These are phyloP conservation scores for Phenganax stokvisi DNA, from an alignment of 92 coral and sea anemone species.

Conservation along the genomic window DNA sequence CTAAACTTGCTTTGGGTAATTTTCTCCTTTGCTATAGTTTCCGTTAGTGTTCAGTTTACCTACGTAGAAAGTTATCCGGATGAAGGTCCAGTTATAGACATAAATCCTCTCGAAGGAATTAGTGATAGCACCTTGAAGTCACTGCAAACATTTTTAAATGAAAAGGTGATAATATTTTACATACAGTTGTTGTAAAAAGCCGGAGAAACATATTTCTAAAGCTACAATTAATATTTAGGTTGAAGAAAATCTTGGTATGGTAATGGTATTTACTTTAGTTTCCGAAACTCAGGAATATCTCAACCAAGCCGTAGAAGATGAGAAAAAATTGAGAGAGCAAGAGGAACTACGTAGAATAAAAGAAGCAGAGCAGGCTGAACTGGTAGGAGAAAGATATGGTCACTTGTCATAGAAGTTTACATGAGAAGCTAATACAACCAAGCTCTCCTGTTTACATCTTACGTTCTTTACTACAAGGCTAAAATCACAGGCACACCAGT, in stretches of 20 bases:
- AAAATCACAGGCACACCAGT: constrained; percentile 88
- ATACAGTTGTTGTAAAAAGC: background rate
- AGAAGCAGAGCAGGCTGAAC: constrained; percentile 82
- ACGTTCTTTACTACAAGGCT: constrained; percentile 10
- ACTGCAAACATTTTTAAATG: constrained; percentile 50
- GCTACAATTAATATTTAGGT: constrained; percentile 46
- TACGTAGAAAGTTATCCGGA: constrained; percentile 86
- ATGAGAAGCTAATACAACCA: background rate
- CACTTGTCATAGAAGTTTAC: background rate
- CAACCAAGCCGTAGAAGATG: constrained; percentile 56
- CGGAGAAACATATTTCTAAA: background rate
- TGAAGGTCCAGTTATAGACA: constrained; percentile 72
- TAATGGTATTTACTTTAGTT: constrained; percentile 85
- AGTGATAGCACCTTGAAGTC: constrained; percentile 51
- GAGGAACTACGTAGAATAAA: constrained; percentile 58
- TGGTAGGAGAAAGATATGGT: background rate
- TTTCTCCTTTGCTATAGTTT: constrained; percentile 40
- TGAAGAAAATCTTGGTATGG: constrained; percentile 93
- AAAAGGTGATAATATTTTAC: constrained; percentile 28
- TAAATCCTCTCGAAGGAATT: constrained; percentile 59
- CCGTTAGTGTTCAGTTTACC: constrained; percentile 79
- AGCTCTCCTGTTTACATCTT: background rate
- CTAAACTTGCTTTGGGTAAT: background rate
- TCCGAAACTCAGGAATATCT: constrained; percentile 89
- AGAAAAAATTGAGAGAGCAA: constrained; percentile 58